These are phyloP conservation scores for Epizoanthus rinbou DNA, from an alignment of 92 coral and sea anemone species.

Conservation along the genomic window DNA sequence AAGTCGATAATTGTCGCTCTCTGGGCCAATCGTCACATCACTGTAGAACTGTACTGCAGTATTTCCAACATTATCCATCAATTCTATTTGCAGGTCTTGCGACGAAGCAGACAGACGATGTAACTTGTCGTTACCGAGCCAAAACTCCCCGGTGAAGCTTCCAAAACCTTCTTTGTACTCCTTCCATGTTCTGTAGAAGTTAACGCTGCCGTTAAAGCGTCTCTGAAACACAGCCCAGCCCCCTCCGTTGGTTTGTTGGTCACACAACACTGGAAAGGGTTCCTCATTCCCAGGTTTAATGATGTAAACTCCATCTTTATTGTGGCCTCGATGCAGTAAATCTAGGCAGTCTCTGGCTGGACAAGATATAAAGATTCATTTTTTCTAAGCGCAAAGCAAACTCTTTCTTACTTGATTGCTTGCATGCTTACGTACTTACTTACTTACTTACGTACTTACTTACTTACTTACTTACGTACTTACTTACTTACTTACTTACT, in stretches of 20 bases:
- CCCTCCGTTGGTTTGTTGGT: constrained; percentile 12
- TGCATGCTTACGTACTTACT: too few species aligned
- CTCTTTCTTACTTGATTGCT: too few species aligned
- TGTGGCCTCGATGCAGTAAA: background rate
- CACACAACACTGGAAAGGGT: constrained; percentile 3
- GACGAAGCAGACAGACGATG: constrained; percentile 3
- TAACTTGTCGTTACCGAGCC: constrained; percentile 37
- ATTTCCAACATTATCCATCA: background rate
- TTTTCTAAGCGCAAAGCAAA: too few species aligned
- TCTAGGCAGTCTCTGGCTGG: too few species aligned
- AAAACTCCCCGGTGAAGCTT: constrained; percentile 5
- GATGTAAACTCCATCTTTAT: background rate
- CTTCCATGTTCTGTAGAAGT: constrained; percentile 11
- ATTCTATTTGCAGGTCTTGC: background rate
- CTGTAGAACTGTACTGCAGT: constrained; percentile 16
- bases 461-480: too few species aligned
- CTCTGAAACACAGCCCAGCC: constrained; percentile 36
- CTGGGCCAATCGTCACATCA: background rate
- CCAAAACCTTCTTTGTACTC: constrained; percentile 24
- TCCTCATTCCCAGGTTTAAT: constrained; percentile 7
- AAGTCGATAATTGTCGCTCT: constrained; percentile 1
- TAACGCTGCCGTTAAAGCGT: constrained; percentile 19
- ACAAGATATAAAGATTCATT: too few species aligned
- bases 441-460: too few species aligned
- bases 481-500: too few species aligned